Evolutionary conservation across 1,140 invertebrate genomes (phyloP).

Genomic region (Parapsyche elsis): DNA sequence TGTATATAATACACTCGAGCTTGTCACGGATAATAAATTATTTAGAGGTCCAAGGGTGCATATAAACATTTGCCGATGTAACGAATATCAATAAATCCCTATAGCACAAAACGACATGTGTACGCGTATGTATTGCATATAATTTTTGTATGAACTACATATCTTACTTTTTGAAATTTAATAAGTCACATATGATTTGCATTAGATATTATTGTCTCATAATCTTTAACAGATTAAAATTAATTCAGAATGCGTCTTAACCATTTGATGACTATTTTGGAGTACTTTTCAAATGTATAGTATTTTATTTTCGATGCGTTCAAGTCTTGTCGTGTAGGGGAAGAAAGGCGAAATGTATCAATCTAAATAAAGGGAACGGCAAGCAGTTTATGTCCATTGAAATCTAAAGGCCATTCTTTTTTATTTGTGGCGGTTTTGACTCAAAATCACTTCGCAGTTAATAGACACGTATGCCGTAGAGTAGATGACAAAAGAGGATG

Average conservation of each 20-base stretch:
- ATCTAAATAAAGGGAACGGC: constrained; percentile 27
- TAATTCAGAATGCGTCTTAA: too few relatives aligned
- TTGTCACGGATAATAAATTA: constrained; percentile 43
- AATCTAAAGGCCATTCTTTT: constrained; percentile 18
- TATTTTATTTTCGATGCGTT: too few relatives aligned
- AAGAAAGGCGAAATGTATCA: constrained; percentile 17
- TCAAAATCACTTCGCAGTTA: constrained; percentile 33
- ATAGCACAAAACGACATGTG: not conserved
- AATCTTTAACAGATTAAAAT: too few relatives aligned
- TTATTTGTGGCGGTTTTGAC: constrained; percentile 44
- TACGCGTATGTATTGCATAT: not conserved
- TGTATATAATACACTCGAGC: constrained; percentile 35
- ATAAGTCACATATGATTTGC: too few relatives aligned
- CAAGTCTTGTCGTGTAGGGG: not conserved
- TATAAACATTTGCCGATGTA: constrained; percentile 20
- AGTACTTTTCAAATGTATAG: too few relatives aligned
- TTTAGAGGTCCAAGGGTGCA: constrained; percentile 16
- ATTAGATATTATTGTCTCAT: too few relatives aligned
- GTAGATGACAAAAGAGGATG: constrained; percentile 47
- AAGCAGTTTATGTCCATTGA: constrained; percentile 23
- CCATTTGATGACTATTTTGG: too few relatives aligned
- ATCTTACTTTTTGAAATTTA: too few relatives aligned
- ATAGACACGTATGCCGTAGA: constrained; percentile 23
- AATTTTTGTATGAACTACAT: not conserved
- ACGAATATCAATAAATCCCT: not conserved